phyloP scores from a whole-genome alignment of 2,888 invertebrate species.

The Drosophila recens region DNA sequence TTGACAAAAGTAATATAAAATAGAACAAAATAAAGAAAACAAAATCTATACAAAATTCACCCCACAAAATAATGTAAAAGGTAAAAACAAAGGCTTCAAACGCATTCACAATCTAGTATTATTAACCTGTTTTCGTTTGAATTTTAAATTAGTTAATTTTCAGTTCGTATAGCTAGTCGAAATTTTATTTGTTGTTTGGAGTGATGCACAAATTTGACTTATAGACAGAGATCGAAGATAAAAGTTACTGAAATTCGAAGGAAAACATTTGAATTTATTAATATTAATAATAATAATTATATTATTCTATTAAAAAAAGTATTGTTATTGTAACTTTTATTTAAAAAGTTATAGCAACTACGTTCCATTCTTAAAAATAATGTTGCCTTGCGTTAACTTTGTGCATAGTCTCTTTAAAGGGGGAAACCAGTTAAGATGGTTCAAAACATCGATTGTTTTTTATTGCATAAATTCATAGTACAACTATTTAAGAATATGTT shows the following conservation, averaged over 20 bases:
- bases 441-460: too few relatives aligned
- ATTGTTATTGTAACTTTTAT: not conserved
- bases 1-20: constrained; percentile 21
- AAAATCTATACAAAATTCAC: constrained; percentile 58
- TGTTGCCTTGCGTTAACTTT: not conserved
- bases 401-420: constrained; percentile 29
- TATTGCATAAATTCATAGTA: too few relatives aligned
- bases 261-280: too few relatives aligned
- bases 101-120: constrained; percentile 69
- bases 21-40: constrained; percentile 13
- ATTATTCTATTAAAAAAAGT: not conserved
- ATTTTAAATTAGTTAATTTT: constrained; percentile 21
- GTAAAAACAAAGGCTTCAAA: constrained; percentile 73
- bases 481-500: too few relatives aligned
- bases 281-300: too few relatives aligned
- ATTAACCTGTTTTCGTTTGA: constrained; percentile 18
- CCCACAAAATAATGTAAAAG: constrained; percentile 77
- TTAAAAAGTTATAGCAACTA: not conserved
- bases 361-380: not conserved
- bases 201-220: constrained; percentile 1
- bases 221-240: not conserved
- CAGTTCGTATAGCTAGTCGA: constrained; percentile 34
- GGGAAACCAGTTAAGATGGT: too few relatives aligned
- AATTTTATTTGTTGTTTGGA: not conserved
- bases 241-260: not conserved